Percentiles rank a stretch among this genome's conserved stretches.
Evolutionary conservation across 2,113 vertebrate genomes (phyloP).

Genomic region (Glaucidium brasilianum): DNA sequence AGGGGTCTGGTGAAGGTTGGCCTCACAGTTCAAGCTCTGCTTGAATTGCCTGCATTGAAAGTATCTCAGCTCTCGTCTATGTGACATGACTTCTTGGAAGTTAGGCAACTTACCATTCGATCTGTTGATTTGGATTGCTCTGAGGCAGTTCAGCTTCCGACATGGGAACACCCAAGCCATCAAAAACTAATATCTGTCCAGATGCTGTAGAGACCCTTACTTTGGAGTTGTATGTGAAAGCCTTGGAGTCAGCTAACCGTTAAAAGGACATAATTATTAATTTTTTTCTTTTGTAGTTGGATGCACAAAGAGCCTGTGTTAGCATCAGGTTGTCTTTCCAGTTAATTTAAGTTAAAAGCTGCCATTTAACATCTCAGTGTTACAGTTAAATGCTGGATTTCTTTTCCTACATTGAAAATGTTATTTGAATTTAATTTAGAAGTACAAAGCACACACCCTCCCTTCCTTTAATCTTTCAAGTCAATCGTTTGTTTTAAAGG

Average conservation of each 20-base stretch:
- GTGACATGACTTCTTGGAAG: constrained; percentile 65
- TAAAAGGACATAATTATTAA: not conserved
- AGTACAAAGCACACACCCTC: not conserved
- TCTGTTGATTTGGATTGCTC: constrained; percentile 44
- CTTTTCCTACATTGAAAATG: constrained; percentile 18
- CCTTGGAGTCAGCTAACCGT: constrained; percentile 42
- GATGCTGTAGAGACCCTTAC: constrained; percentile 54
- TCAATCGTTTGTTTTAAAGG: not conserved
- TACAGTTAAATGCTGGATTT: constrained; percentile 22
- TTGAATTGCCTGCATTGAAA: constrained; percentile 86
- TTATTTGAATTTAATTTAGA: constrained; percentile 22
- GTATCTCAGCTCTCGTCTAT: constrained; percentile 85
- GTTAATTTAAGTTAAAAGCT: not conserved
- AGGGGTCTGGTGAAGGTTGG: constrained; percentile 95
- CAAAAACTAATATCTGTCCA: constrained; percentile 50
- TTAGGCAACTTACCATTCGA: not conserved
- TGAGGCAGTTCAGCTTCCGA: constrained; percentile 30
- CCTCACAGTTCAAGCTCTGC: constrained; percentile 91
- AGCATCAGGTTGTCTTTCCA: constrained; percentile 34
- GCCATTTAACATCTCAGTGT: not conserved
- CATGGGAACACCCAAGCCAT: constrained; percentile 61
- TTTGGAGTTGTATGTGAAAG: constrained; percentile 6
- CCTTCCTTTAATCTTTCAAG: not conserved
- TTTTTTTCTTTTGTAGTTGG: not conserved
- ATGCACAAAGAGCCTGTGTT: constrained; percentile 51